These are phyloP conservation scores for Amphilophus citrinellus DNA, from an alignment of 2,113 vertebrate species.

Conservation along the genomic window DNA sequence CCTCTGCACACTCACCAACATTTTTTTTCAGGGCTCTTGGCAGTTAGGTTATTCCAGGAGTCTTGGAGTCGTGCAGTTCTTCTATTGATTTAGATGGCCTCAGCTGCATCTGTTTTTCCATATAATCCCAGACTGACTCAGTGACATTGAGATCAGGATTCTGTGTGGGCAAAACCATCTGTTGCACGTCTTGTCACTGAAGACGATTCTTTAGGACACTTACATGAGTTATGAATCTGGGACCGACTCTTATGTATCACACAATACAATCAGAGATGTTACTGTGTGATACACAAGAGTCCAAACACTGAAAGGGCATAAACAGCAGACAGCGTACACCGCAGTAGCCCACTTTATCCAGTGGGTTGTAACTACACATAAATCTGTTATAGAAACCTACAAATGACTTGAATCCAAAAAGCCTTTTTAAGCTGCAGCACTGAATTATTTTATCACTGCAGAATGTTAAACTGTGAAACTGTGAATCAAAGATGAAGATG, in stretches of 20 bases:
- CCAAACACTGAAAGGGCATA: neutral
- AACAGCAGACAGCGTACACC: neutral
- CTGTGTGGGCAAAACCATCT: constrained; percentile 28
- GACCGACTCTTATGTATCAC: neutral
- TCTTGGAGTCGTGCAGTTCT: constrained; percentile 19
- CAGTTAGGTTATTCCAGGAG: constrained; percentile 2
- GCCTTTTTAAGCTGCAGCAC: neutral
- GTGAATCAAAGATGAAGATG: constrained; percentile 1
- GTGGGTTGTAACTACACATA: neutral
- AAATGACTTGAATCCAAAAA: neutral
- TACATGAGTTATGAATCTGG: neutral
- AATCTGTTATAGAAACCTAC: neutral
- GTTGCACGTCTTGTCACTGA: constrained; percentile 6
- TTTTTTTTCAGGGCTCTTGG: neutral
- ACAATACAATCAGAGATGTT: neutral
- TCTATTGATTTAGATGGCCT: constrained; percentile 9
- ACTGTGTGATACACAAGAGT: neutral
- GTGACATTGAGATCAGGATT: neutral
- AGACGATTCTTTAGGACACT: neutral
- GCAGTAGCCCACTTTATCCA: neutral
- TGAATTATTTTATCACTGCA: neutral
- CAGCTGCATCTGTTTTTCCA: constrained; percentile 19
- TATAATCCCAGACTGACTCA: neutral
- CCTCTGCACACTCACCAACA: neutral
- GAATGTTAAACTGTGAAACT: neutral